These are phyloP conservation scores for Puffinus mauretanicus DNA, from an alignment of 2,113 vertebrate species.

Conservation along the genomic window DNA sequence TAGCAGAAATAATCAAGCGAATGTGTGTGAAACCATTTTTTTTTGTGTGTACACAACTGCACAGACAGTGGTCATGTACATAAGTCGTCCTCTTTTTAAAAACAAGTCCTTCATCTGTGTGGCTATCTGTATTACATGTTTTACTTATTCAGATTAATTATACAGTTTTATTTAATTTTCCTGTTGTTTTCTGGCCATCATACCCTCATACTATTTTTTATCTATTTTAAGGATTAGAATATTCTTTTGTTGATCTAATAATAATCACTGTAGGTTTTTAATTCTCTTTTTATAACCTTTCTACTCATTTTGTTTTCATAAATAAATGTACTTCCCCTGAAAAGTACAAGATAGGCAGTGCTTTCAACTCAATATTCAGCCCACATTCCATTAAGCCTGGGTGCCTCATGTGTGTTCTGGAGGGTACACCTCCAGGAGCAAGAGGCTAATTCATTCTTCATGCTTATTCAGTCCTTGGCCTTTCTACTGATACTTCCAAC, in stretches of 20 bases:
- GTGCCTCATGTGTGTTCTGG: neutral
- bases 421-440: neutral
- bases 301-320: neutral
- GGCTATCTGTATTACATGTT: neutral
- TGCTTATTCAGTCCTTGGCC: neutral
- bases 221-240: neutral
- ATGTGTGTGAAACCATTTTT: neutral
- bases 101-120: neutral
- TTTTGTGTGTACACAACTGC: neutral
- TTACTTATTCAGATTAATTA: neutral
- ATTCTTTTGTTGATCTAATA: neutral
- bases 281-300: neutral
- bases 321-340: neutral
- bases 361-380: neutral
- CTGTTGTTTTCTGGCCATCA: neutral
- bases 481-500: constrained; percentile 2
- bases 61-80: accelerated
- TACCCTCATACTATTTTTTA: neutral
- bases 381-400: neutral
- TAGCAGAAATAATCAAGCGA: neutral
- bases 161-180: neutral
- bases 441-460: neutral
- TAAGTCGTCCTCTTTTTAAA: neutral
- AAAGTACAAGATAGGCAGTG: neutral
- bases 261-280: neutral